A percentile compares a stretch with the other conserved stretches of the same genome.
Evolutionary conservation across 2,888 invertebrate genomes (phyloP).

Genomic region (Stegophylla sp.): DNA sequence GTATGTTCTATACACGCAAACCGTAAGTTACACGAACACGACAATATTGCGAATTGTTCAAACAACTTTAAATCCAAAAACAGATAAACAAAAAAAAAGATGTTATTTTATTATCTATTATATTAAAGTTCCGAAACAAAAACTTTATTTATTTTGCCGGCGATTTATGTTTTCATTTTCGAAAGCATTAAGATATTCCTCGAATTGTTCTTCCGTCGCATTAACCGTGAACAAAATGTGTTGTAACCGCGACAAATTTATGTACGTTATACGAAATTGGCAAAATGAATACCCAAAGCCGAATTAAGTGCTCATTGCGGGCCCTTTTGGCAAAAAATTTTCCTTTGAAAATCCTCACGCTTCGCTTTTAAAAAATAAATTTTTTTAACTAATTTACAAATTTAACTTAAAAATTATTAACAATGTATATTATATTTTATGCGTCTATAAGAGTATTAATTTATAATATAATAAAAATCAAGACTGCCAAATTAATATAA

Average conservation of each 20-base stretch:
- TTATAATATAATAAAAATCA: too few relatives aligned
- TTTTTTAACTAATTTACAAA: too few relatives aligned
- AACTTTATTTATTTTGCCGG: slow-evolving; percentile 9
- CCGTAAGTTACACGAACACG: neutral
- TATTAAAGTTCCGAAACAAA: slow-evolving; percentile 26
- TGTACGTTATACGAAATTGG: too few relatives aligned
- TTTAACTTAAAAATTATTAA: too few relatives aligned
- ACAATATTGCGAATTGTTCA: neutral
- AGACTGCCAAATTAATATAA: too few relatives aligned
- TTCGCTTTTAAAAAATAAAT: too few relatives aligned
- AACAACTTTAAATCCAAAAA: neutral
- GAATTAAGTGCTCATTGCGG: too few relatives aligned
- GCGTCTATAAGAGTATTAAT: too few relatives aligned
- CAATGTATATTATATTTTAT: too few relatives aligned
- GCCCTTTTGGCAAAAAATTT: too few relatives aligned
- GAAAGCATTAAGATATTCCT: neutral
- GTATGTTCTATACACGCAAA: neutral
- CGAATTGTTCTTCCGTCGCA: neutral
- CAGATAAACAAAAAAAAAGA: slow-evolving; percentile 3
- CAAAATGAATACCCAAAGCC: too few relatives aligned
- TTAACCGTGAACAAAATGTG: neutral
- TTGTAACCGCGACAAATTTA: neutral
- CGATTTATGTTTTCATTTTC: slow-evolving; percentile 18
- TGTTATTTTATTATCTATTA: slow-evolving; percentile 22
- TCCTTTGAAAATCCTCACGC: too few relatives aligned